These are phyloP conservation scores for Brachyptera putata DNA, from an alignment of 2,888 invertebrate genomes.

Conservation along the genomic window DNA sequence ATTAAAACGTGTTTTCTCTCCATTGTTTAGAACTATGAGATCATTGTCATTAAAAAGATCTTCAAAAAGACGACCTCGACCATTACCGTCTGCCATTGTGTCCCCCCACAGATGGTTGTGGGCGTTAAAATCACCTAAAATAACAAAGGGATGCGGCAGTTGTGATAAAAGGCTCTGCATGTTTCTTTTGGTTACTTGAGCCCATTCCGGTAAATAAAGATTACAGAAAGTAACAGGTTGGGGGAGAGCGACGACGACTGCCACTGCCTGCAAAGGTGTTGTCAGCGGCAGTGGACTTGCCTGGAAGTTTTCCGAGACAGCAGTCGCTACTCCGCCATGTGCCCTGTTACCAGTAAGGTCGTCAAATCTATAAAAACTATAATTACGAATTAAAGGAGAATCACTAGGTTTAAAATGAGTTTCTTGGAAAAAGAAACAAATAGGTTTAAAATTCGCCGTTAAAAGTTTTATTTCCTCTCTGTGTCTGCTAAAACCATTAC, in stretches of 20 bases:
- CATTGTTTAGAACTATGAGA: neutral
- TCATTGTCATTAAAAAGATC: neutral
- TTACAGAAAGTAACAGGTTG: neutral
- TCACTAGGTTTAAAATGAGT: neutral
- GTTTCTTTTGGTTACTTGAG: neutral
- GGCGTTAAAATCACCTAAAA: conserved; percentile 14
- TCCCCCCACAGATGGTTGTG: conserved; percentile 9
- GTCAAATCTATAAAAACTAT: neutral
- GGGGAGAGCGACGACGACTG: neutral
- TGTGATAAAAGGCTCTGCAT: neutral
- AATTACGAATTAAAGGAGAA: neutral
- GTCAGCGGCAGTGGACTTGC: neutral
- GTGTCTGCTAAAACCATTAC: neutral
- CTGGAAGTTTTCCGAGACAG: neutral
- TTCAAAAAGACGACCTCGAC: conserved; percentile 16
- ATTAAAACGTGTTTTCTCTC: neutral
- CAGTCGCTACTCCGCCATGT: neutral
- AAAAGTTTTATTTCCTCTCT: neutral
- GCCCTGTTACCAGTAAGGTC: neutral
- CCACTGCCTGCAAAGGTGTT: neutral
- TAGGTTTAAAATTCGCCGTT: neutral
- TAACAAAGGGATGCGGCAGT: neutral
- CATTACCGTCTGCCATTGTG: neutral
- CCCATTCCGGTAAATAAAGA: neutral
- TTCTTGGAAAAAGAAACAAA: neutral